Evolutionary conservation across 2,113 vertebrate genomes (phyloP), one percentile per base, ranked within the genome.

Genomic region (Oncorhynchus kisutch): DNA sequence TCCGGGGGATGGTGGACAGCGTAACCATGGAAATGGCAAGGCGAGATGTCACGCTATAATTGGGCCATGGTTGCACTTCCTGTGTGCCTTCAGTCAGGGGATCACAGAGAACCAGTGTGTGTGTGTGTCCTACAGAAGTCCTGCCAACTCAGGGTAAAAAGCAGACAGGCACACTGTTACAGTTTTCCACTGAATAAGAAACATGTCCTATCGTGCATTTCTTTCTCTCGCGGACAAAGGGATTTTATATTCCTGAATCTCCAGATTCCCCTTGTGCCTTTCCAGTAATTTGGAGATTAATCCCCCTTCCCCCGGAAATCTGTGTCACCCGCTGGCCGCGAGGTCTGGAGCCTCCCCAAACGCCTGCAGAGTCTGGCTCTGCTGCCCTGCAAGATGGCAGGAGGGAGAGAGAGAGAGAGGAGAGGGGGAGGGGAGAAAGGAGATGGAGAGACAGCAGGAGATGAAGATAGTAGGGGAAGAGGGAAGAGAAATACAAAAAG

Each of bases 21-120:
- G 91, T 92, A 90, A 89, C 91, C 89, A 92, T 92, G 85, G 91
- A 84, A 90, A 92, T 90, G 90, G 91, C 88, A 89, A 89, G 91
- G 90, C 87, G 91, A 92, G 91, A 90, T 92, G 91, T 92, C 91
- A 92, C 91, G 91, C 91, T 91, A 91, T 92, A 92, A 92, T 92
- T 92, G 91, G 91, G 91, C 91, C 91, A 92, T 88, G 91, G 89
- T 90, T 92, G 90, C 91, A 92, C 91, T 91, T 92, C 91, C 91
- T 92, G 91, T 92, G 91, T 87, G 90, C 91, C 90, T 91, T 92
- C 91, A 92, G 91, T 91, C 90, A 88, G 90, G 88, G 72, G 89
- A 91, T 90, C 90, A 88, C 89, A 88, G 88, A 91, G 89, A 86
- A 88, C 89, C 89, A 75, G 84, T 81, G 85, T 76, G 72, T 74